Percentiles rank a stretch among this genome's conserved stretches.
These are phyloP conservation scores for Syngnathus rostellatus DNA, from an alignment of 2,797 vertebrate species.

Conservation along the genomic window DNA sequence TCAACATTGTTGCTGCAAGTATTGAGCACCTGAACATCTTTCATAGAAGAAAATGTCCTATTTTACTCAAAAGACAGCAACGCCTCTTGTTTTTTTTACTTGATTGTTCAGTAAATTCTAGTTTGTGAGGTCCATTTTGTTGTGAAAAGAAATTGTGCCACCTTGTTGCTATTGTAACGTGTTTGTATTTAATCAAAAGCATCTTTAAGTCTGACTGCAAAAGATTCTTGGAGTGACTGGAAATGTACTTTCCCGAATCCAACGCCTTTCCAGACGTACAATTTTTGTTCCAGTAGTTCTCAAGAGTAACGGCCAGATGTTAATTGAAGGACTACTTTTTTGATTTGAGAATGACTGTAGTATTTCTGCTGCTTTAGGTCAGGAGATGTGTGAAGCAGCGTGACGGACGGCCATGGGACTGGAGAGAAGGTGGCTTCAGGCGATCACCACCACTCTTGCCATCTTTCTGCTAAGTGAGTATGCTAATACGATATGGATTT, in stretches of 20 bases:
- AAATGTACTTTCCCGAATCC: conserved; percentile 37
- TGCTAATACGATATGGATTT: conserved; percentile 28
- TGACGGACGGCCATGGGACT: conserved; percentile 74
- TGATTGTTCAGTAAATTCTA: neutral
- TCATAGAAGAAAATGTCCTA: conserved; percentile 42
- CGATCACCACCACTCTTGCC: conserved; percentile 59
- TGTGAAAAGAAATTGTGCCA: conserved; percentile 23
- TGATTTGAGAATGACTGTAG: neutral
- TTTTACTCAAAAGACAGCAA: conserved; percentile 47
- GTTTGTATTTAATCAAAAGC: neutral
- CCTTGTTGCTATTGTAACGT: neutral
- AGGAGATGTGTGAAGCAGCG: conserved; percentile 65
- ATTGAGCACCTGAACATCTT: conserved; percentile 18
- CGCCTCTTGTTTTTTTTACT: conserved; percentile 8
- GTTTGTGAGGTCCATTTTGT: neutral
- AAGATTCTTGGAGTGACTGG: neutral
- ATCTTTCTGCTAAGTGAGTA: conserved; percentile 71
- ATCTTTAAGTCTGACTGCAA: neutral
- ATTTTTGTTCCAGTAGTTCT: conserved; percentile 36
- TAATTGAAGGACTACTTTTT: conserved; percentile 14
- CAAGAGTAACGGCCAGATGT: conserved; percentile 41
- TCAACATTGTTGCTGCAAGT: conserved; percentile 18
- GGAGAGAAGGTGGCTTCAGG: conserved; percentile 67
- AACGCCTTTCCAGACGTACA: conserved; percentile 39
- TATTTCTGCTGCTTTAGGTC: conserved; percentile 43